Conservation (phyloP, 2,113 vertebrate species). For the Zosterops borbonicus region DNA sequence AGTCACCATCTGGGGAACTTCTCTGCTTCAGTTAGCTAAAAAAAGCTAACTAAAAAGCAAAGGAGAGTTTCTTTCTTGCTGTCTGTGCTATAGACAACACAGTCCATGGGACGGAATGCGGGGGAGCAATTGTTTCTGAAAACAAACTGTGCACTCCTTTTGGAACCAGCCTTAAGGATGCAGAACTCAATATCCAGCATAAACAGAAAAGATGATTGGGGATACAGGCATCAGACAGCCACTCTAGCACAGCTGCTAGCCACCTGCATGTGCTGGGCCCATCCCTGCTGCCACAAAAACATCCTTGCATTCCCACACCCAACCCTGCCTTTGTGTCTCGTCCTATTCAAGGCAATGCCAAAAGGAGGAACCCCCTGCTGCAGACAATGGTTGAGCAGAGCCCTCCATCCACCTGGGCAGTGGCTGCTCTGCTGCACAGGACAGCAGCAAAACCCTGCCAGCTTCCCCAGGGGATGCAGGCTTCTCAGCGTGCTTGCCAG, state of each 20-base stretch:
- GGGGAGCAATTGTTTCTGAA: not conserved
- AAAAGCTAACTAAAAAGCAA: not conserved
- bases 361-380: not conserved
- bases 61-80: not conserved
- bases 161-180: not conserved
- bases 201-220: not conserved
- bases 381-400: not conserved
- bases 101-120: rapidly evolving
- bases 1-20: not conserved
- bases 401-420: not conserved
- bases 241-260: not conserved
- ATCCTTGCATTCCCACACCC: not conserved
- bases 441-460: not conserved
- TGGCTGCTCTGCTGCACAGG: not conserved
- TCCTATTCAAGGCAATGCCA: not conserved
- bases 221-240: not conserved
- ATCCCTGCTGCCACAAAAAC: not conserved
- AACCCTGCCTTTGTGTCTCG: not conserved
- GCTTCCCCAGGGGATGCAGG: not conserved
- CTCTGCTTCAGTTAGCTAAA: not conserved
- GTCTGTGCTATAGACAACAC: not conserved
- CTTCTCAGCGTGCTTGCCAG: not conserved
- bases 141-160: rapidly evolving
- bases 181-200: not conserved
- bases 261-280: rapidly evolving